Base-by-base conservation (phyloP, 2,888 invertebrate species). In the Chironomus riparius region DNA sequence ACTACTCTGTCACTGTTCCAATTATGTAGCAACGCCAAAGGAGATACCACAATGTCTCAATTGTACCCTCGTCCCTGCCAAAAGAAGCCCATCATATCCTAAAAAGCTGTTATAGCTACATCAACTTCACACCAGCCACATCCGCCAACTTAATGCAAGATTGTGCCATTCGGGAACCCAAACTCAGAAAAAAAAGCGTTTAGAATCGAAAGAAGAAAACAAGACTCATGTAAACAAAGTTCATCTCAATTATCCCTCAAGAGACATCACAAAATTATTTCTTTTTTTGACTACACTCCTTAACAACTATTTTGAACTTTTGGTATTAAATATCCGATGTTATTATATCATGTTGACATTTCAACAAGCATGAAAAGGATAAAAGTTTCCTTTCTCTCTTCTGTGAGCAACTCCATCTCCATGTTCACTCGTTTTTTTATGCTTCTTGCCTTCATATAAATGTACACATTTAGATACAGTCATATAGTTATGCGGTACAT, bases 251-350 rank as follows among this genome's bases (percentile, higher is more conserved):
- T 65, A 65, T 65, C 22, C 24, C 65, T 24, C 22, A 65, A 21
- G 22, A 24, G 65, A 65, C 65, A 65, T 65, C 24, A 65, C 6
- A 50, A 18, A 65, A 21, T 21, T n/a, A 56, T 18, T 56, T 65
- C 24, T 24, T 24, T 22, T 38, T 38, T 38, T 10, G 38, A 38
- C 38, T 38, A 38, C 21, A 21, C 24, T 65, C 21, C 47, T 68
- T 28, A 28, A 68, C 68, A 68, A 68, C 68, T 68, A 68, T 68
- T 68, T 68, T 68, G 68, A 68, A 68, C 68, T 68, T 68, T 68
- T 38, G 28, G 38, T 47, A 68, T 68, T 38, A 68, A 68, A 68
- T 68, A 38, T 68, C 47, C 68, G 47, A 68, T 68, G 68, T 47
- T 68, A 68, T 68, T 68, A 68, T 47, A 68, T 68, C 68, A 68